A percentile compares a stretch with the other conserved stretches of the same genome.
These are phyloP conservation scores for Psilopogon haemacephalus DNA, from an alignment of 2,113 vertebrate species.

Conservation along the genomic window DNA sequence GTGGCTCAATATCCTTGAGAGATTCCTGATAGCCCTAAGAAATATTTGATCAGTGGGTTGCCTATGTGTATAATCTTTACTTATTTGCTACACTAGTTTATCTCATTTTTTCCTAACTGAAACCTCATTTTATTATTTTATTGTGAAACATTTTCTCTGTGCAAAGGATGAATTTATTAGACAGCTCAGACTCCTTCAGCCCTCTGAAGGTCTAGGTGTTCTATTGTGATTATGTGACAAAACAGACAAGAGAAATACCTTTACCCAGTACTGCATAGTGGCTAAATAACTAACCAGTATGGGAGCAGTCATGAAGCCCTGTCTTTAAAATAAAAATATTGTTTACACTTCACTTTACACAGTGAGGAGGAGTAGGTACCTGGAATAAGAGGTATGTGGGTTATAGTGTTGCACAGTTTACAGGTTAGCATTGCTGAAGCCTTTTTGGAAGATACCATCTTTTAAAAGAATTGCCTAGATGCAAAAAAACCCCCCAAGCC, in stretches of 20 bases:
- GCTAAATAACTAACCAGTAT: background rate
- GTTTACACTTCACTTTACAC: background rate
- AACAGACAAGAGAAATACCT: conserved; percentile 17
- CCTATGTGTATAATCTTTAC: conserved; percentile 62
- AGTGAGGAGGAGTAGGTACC: background rate
- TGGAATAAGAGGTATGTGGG: background rate
- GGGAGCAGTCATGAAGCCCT: background rate
- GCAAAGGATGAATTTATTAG: conserved; percentile 51
- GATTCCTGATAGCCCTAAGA: conserved; percentile 63
- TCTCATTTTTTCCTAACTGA: conserved; percentile 65
- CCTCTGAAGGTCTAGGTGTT: conserved; percentile 14
- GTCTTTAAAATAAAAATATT: background rate
- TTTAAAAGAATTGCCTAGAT: background rate
- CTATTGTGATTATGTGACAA: background rate
- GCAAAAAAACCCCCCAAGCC: background rate
- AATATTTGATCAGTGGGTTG: conserved; percentile 70
- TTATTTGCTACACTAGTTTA: conserved; percentile 70
- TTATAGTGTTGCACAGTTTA: background rate
- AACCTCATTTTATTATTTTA: conserved; percentile 64
- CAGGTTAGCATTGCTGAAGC: background rate
- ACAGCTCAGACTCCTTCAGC: background rate
- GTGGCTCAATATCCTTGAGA: conserved; percentile 62
- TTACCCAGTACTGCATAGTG: background rate
- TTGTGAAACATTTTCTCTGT: conserved; percentile 46
- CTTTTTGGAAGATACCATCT: background rate